Evolutionary conservation across 2,797 vertebrate genomes (phyloP).

Genomic region (Emys orbicularis): DNA sequence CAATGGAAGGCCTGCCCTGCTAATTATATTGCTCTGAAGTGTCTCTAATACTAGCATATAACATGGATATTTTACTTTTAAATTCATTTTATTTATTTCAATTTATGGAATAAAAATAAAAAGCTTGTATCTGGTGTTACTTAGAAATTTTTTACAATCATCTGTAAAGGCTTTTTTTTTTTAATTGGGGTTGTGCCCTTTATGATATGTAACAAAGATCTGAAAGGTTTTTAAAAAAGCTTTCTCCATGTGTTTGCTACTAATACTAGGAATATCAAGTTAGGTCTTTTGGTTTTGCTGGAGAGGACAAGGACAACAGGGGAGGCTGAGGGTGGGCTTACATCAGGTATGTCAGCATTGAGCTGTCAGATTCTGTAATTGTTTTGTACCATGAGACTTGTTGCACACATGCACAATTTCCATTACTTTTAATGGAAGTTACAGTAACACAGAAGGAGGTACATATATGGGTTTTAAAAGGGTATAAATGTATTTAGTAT

Average conservation of each 20-base stretch:
- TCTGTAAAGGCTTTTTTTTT: background rate
- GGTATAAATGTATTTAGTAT: background rate
- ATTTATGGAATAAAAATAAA: background rate
- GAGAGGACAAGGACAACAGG: background rate
- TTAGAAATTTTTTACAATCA: background rate
- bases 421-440: background rate
- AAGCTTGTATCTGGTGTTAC: background rate
- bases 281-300: background rate
- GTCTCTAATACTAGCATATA: rapidly evolving
- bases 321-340: background rate
- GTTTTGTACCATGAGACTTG: background rate
- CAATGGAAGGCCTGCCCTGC: background rate
- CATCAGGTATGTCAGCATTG: background rate
- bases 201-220: background rate
- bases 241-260: background rate
- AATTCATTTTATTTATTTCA: background rate
- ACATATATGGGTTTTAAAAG: background rate
- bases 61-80: background rate
- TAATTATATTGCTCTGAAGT: background rate
- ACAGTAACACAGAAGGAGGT: background rate
- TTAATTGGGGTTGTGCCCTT: background rate
- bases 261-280: background rate
- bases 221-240: background rate
- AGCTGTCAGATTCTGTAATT: background rate
- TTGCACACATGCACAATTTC: background rate